These are phyloP conservation scores for Dyspetes luteomarginatus DNA, from an alignment of 2,888 invertebrate genomes.

Conservation along the genomic window DNA sequence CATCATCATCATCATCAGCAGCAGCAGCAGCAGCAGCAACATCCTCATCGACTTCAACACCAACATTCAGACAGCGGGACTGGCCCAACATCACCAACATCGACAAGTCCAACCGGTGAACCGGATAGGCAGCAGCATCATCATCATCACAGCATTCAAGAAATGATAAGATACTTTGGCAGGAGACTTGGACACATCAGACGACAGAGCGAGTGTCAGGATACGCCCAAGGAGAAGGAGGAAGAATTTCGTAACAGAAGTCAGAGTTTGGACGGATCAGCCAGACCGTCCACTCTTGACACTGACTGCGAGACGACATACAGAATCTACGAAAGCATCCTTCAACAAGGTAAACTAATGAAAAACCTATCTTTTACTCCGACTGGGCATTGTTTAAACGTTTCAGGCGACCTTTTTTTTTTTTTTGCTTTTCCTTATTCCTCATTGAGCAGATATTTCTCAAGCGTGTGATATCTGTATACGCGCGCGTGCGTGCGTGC, in stretches of 20 bases:
- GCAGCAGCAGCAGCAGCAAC: conserved; percentile 81
- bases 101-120: conserved; percentile 76
- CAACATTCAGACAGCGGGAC: conserved; percentile 71
- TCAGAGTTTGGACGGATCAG: conserved; percentile 89
- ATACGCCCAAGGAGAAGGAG: conserved; percentile 84
- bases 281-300: conserved; percentile 84
- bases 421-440: too few relatives aligned
- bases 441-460: too few relatives aligned
- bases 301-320: conserved; percentile 93
- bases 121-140: conserved; percentile 81
- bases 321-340: conserved; percentile 91
- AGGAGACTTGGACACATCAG: conserved; percentile 91
- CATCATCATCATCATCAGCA: conserved; percentile 57
- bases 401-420: neutral
- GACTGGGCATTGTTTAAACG: neutral
- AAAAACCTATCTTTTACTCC: neutral
- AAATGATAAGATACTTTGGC: conserved; percentile 90
- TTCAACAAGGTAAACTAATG: conserved; percentile 87
- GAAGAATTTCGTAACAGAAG: conserved; percentile 91
- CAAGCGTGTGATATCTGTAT: too few relatives aligned
- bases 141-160: conserved; percentile 90
- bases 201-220: conserved; percentile 85
- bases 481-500: too few relatives aligned
- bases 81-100: conserved; percentile 75
- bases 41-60: conserved; percentile 72